Conservation (phyloP, 53 echinoderm and acorn worm genomes). For the Zoroaster sp. region DNA sequence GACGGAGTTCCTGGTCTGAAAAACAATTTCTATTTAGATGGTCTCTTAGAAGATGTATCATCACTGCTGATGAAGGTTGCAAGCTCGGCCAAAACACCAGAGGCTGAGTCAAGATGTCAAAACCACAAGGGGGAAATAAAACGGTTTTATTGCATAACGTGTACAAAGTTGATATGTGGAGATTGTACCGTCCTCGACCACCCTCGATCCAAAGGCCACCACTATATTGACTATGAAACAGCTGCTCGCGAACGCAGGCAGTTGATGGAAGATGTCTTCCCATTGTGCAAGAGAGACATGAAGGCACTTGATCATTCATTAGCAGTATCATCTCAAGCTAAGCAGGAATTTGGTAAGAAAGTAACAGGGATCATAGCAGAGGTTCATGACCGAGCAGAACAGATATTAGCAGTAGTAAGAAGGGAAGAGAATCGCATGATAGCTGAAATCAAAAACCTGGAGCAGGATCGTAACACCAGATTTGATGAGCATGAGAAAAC, state of each 20-base stretch:
- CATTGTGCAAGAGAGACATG: neutral
- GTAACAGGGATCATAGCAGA: neutral
- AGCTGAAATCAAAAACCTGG: neutral
- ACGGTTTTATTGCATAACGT: conserved; percentile 44
- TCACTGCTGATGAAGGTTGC: neutral
- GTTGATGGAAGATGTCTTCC: neutral
- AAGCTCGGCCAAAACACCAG: neutral
- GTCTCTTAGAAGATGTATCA: neutral
- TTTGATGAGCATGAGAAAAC: neutral
- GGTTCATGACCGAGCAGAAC: neutral
- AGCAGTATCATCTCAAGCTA: neutral
- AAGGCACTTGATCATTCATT: neutral
- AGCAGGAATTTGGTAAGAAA: neutral
- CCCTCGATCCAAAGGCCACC: conserved; percentile 4
- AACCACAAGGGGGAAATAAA: neutral
- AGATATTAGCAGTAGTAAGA: neutral
- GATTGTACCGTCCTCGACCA: conserved; percentile 39
- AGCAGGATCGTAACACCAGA: neutral
- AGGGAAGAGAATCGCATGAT: neutral
- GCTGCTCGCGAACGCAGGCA: neutral
- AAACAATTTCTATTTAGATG: neutral
- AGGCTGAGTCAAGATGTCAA: neutral
- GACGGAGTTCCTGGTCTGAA: neutral
- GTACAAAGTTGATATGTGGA: conserved; percentile 40
- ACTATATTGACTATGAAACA: neutral